Percentiles rank a stretch among this genome's conserved stretches.
Conservation (phyloP, 2,888 invertebrate genomes). For the Hofmannophila pseudospretella region DNA sequence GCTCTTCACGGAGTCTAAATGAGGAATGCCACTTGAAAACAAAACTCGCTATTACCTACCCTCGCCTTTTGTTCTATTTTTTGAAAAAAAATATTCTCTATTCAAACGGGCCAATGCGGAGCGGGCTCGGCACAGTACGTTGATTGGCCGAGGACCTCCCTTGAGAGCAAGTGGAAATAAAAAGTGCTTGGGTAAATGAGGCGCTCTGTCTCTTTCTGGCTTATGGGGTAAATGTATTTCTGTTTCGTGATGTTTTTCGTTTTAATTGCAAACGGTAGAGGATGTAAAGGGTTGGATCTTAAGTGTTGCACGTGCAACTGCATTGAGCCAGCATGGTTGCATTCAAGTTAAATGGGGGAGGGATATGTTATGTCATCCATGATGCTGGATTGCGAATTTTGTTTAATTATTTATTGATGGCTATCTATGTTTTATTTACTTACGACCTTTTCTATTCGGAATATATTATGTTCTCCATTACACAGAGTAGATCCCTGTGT, state of each 20-base stretch:
- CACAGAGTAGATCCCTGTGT: too few relatives aligned
- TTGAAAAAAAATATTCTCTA: conserved; percentile 63
- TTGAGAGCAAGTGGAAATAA: conserved; percentile 70
- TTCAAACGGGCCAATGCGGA: conserved; percentile 74
- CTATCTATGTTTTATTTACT: too few relatives aligned
- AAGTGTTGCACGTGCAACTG: conserved; percentile 72
- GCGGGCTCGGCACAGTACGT: conserved; percentile 64
- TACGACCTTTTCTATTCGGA: too few relatives aligned
- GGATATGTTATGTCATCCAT: conserved; percentile 58
- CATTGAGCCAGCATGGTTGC: conserved; percentile 41
- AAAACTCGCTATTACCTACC: conserved; percentile 76
- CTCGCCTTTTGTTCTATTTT: conserved; percentile 68
- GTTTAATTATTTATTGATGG: too few relatives aligned
- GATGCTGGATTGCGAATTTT: conserved; percentile 26
- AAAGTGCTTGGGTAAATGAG: conserved; percentile 74
- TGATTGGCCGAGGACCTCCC: conserved; percentile 76
- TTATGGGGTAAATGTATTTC: conserved; percentile 31
- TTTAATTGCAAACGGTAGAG: conserved; percentile 75
- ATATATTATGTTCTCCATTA: too few relatives aligned
- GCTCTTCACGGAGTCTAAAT: conserved; percentile 55
- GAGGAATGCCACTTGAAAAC: conserved; percentile 70
- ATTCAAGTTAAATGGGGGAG: conserved; percentile 66
- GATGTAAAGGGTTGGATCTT: conserved; percentile 74
- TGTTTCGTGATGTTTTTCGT: conserved; percentile 66
- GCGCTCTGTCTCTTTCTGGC: conserved; percentile 55